Evolutionary conservation across 2,888 invertebrate species (phyloP).

Genomic region (Sclerodermus sp.): DNA sequence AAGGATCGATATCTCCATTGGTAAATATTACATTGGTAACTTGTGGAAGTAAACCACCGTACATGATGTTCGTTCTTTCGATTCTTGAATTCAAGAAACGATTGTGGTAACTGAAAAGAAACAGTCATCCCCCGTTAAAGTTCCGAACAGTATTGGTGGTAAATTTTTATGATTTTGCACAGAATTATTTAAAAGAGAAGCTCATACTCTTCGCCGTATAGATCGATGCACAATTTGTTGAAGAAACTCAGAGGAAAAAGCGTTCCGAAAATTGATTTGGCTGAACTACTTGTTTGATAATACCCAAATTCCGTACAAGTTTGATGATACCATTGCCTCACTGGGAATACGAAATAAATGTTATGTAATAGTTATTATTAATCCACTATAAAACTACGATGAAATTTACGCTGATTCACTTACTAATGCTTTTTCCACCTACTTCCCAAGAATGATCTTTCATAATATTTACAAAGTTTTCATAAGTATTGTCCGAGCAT

Average conservation of each 20-base stretch:
- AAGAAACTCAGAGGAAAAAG: constrained; percentile 60
- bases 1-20: constrained; percentile 66
- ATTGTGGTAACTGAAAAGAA: constrained; percentile 32
- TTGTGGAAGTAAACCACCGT: constrained; percentile 60
- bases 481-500: constrained; percentile 30
- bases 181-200: neutral
- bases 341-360: constrained; percentile 55
- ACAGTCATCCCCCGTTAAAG: no score
- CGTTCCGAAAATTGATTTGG: constrained; percentile 66
- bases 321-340: constrained; percentile 79
- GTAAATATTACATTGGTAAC: constrained; percentile 63
- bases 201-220: constrained; percentile 57
- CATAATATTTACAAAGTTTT: constrained; percentile 19
- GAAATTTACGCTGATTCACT: constrained; percentile 5
- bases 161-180: no score
- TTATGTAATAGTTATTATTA: neutral
- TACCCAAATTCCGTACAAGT: constrained; percentile 86
- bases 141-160: neutral
- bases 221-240: constrained; percentile 54
- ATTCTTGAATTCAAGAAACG: constrained; percentile 53
- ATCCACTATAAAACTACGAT: neutral
- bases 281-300: constrained; percentile 72
- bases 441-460: constrained; percentile 23
- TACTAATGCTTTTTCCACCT: constrained; percentile 14
- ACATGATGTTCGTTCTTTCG: constrained; percentile 58